Conservation (phyloP, 2,797 vertebrate species). For the Falco cherrug region DNA sequence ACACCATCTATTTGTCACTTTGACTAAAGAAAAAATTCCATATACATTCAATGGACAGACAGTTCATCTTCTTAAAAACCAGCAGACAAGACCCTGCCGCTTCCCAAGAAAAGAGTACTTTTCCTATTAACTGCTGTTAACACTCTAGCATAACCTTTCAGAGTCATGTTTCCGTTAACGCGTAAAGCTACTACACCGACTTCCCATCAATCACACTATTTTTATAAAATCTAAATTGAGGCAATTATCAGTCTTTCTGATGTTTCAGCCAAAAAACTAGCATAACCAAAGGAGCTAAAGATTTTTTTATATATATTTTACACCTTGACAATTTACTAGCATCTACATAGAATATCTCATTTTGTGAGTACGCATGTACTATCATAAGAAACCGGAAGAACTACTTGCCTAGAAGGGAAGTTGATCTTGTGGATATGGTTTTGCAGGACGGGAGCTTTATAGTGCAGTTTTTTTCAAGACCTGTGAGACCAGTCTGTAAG, state of each 20-base stretch:
- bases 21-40: not conserved
- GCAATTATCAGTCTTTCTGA: not conserved
- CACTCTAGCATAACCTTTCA: not conserved
- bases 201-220: not conserved
- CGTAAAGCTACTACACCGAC: fast-evolving
- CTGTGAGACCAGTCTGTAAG: not conserved
- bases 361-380: not conserved
- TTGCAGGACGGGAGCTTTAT: not conserved
- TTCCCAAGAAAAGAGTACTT: not conserved
- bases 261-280: not conserved
- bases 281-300: not conserved
- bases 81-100: not conserved
- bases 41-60: not conserved
- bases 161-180: fast-evolving
- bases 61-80: not conserved
- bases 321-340: not conserved
- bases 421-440: not conserved
- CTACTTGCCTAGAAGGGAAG: not conserved
- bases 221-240: not conserved
- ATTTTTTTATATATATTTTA: not conserved
- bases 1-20: not conserved
- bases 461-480: not conserved
- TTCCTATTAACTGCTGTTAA: not conserved
- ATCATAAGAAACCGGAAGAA: not conserved
- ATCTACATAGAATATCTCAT: not conserved